Evolutionary conservation across 1,140 invertebrate species (phyloP).

Genomic region (Antheraea mylitta): DNA sequence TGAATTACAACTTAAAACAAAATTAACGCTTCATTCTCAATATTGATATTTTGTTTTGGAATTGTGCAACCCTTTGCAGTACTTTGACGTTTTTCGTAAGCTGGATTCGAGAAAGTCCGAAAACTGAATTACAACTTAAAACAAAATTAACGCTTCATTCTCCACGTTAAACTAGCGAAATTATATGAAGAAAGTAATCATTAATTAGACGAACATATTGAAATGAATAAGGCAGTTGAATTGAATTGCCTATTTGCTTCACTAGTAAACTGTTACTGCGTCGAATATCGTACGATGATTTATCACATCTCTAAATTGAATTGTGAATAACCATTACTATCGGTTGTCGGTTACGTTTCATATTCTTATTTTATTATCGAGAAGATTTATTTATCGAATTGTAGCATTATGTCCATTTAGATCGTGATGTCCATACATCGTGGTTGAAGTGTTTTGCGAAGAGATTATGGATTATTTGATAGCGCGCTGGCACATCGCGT

Average conservation of each 20-base stretch:
- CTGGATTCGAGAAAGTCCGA: no score
- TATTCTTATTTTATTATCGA: no score
- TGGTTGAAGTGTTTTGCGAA: no score
- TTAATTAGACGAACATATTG: not conserved
- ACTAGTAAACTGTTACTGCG: not conserved
- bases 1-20: not conserved
- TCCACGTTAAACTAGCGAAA: not conserved
- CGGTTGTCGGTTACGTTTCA: not conserved
- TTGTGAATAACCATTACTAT: not conserved
- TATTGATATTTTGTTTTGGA: no score
- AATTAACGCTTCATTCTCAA: not conserved
- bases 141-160: not conserved
- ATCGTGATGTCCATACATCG: no score
- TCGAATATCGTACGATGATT: not conserved
- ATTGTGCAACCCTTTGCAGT: no score
- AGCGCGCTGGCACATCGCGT: no score
- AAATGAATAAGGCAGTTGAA: not conserved
- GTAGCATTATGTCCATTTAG: no score
- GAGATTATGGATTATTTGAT: no score
- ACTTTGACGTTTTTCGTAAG: no score
- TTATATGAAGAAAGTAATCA: not conserved
- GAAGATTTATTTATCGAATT: no score
- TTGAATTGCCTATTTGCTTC: not conserved
- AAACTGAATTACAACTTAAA: no score
- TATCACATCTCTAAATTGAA: not conserved